phyloP scores from a whole-genome alignment of 2,888 invertebrate genomes.

The Drosophila bunnanda region DNA sequence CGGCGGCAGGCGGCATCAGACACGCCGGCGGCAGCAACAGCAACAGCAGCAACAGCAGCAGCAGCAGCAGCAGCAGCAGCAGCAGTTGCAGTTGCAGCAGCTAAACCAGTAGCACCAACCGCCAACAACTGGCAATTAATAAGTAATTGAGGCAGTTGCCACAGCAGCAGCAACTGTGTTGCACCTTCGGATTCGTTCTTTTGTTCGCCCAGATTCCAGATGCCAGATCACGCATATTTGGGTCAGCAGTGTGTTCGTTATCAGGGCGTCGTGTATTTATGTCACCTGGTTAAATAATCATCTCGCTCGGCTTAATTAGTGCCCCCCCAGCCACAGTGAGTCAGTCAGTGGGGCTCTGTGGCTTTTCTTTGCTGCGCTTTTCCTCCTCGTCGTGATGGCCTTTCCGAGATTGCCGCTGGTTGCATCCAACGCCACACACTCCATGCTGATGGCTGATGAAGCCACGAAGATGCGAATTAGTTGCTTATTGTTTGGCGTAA shows the following conservation, averaged over 20 bases:
- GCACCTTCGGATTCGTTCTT: constrained; percentile 60
- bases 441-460: constrained; percentile 2
- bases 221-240: constrained; percentile 48
- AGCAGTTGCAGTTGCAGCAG: constrained; percentile 30
- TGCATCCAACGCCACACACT: constrained; percentile 50
- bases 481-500: constrained; percentile 76
- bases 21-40: constrained; percentile 46
- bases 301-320: constrained; percentile 61
- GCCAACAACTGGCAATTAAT: constrained; percentile 63
- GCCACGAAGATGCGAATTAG: constrained; percentile 71
- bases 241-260: constrained; percentile 56
- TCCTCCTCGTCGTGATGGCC: constrained; percentile 70
- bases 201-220: constrained; percentile 31
- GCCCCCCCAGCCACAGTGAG: constrained; percentile 60
- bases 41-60: too few species aligned
- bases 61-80: constrained; percentile 44
- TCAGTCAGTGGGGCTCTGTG: constrained; percentile 39
- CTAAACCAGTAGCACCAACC: constrained; percentile 31
- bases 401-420: constrained; percentile 70
- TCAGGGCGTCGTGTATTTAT: constrained; percentile 56
- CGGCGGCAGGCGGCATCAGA: constrained; percentile 60
- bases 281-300: constrained; percentile 77
- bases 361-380: constrained; percentile 61
- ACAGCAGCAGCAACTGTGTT: constrained; percentile 54
- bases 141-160: constrained; percentile 71